phyloP scores from a whole-genome alignment of 2,113 vertebrate genomes.

The Seriola dumerili region DNA sequence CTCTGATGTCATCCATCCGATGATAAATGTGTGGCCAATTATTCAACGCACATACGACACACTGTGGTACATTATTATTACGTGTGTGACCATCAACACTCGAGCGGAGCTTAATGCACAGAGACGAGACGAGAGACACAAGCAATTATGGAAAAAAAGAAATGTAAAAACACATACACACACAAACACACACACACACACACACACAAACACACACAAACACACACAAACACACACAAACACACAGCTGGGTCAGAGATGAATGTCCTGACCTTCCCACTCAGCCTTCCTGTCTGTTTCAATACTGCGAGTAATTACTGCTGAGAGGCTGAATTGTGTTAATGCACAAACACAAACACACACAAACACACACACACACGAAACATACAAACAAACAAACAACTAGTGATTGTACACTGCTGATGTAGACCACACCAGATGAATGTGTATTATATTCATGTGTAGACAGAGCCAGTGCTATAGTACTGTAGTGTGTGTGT shows the following conservation, averaged over 20 bases:
- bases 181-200: no score
- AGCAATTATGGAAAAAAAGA: not conserved
- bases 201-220: no score
- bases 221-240: no score
- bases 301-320: not conserved
- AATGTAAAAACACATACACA: no score
- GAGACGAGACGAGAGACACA: slow-evolving; percentile 17
- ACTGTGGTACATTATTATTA: not conserved
- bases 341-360: no score
- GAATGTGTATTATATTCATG: no score
- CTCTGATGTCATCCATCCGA: not conserved
- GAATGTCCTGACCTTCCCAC: slow-evolving; percentile 30
- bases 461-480: not conserved
- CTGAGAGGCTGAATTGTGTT: not conserved
- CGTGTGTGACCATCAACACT: not conserved
- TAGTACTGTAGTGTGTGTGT: not conserved
- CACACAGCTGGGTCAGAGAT: slow-evolving; percentile 15
- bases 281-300: slow-evolving; percentile 27
- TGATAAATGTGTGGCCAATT: slow-evolving; percentile 6
- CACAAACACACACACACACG: no score
- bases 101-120: slow-evolving; percentile 14
- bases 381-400: no score
- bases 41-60: slow-evolving; percentile 5
- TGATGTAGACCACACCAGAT: not conserved
- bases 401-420: not conserved